phyloP scores from a whole-genome alignment of 2,113 vertebrate genomes.

The Illadopsis cleaveri region DNA sequence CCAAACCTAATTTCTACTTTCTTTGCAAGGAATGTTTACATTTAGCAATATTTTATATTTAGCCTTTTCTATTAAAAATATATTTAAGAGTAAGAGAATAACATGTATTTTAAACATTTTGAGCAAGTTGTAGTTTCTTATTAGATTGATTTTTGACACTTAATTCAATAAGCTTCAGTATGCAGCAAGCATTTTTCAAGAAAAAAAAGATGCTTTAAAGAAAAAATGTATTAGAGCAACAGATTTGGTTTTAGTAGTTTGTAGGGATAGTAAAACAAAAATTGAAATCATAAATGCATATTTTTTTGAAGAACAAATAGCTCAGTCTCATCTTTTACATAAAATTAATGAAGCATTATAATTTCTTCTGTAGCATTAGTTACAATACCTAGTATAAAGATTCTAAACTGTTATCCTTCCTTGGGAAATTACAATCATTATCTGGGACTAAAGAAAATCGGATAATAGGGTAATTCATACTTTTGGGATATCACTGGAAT shows the following conservation, averaged over 20 bases:
- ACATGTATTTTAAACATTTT: not conserved
- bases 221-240: not conserved
- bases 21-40: not conserved
- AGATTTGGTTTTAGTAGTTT: not conserved
- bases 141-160: not conserved
- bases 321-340: not conserved
- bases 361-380: not conserved
- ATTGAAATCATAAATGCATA: not conserved
- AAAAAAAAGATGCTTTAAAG: not conserved
- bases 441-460: not conserved
- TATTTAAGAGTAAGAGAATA: not conserved
- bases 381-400: not conserved
- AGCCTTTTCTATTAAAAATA: not conserved
- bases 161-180: not conserved
- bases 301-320: not conserved
- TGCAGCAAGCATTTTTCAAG: not conserved
- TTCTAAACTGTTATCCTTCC: not conserved
- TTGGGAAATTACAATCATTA: not conserved
- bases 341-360: not conserved
- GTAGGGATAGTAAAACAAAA: not conserved
- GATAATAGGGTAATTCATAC: not conserved
- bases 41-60: not conserved
- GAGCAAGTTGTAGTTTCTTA: not conserved
- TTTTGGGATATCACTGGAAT: not conserved
- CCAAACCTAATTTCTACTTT: not conserved